phyloP scores from a whole-genome alignment of 2,797 vertebrate species.

The Pseudocheirus occidentalis region DNA sequence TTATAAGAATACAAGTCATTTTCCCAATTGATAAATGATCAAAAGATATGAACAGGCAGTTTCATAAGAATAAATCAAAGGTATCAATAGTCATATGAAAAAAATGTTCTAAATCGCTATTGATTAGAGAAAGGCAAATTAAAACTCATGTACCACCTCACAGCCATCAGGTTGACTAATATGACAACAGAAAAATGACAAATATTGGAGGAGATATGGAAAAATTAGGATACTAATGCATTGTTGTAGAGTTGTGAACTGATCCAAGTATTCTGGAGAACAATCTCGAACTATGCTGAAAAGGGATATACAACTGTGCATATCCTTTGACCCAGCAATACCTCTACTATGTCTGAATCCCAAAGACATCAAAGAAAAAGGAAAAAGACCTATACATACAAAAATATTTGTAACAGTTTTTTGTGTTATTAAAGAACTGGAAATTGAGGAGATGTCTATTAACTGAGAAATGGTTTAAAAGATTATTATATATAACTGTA shows the following conservation, averaged over 20 bases:
- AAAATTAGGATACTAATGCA: no score
- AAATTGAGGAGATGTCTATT: background rate
- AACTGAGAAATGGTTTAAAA: background rate
- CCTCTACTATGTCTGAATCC: background rate
- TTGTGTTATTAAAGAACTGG: background rate
- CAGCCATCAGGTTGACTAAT: background rate
- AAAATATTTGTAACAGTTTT: background rate
- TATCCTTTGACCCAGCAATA: background rate
- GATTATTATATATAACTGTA: background rate
- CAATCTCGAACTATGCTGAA: background rate
- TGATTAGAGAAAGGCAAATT: background rate
- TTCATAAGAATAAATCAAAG: background rate
- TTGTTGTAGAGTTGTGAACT: no score
- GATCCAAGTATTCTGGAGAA: background rate
- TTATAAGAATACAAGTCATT: background rate
- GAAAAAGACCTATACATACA: background rate
- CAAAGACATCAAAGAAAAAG: background rate
- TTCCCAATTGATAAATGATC: background rate
- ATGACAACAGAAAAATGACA: background rate
- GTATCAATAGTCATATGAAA: background rate
- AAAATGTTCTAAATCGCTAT: background rate
- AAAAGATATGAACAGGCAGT: background rate
- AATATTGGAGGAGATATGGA: no score
- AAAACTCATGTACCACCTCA: background rate
- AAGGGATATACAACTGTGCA: background rate